Base-by-base conservation (phyloP, 2,113 vertebrate species). In the Daphoenositta chrysoptera region DNA sequence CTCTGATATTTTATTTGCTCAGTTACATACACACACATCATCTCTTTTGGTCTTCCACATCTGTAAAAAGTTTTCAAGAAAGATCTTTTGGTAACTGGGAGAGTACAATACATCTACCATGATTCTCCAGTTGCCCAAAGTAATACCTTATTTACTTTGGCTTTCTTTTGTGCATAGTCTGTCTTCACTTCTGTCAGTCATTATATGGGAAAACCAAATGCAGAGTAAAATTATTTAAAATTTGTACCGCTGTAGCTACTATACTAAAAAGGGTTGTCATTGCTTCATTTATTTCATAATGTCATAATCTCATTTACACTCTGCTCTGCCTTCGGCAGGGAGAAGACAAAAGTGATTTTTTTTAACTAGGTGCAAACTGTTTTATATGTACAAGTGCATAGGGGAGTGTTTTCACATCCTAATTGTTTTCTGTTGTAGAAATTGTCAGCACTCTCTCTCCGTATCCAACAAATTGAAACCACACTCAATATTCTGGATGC, bases 401-500 rank as follows among this genome's bases (percentile, higher is more conserved):
- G 13, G 47, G 44, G 27, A 87, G 30, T 89, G 42, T 95, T 96
- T 80, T 94, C 73, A 90, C 4, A 1, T 95, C 45, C 82, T 82
- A 7, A 56, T 80, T 93, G 76, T 89, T 93, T 96, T 96, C 83
- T 95, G 11, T 96, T 93, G 56, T 96, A 99, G 99, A 99, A 99
- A 98, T 98, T 99, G 91, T 98, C 99, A 83, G 98, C 98, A 3
- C 98, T 99, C 63, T 99, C 99, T 35, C 98, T 99, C 54, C 99
- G 99, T 87, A 99, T 99, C 89, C 99, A 99, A 53, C 99, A 99
- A 94, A 99, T 99, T 95, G 99, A 99, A 98, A 99, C 99, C 45
- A 99, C 99, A 1, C 98, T 99, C 85, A 99, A 99, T 93, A 99
- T 99, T 97, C 97, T 99, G 97, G 99, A 99, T 98, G 99, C 99